Evolutionary conservation across 2,797 vertebrate species (phyloP).

Genomic region (Bradypodion pumilum): DNA sequence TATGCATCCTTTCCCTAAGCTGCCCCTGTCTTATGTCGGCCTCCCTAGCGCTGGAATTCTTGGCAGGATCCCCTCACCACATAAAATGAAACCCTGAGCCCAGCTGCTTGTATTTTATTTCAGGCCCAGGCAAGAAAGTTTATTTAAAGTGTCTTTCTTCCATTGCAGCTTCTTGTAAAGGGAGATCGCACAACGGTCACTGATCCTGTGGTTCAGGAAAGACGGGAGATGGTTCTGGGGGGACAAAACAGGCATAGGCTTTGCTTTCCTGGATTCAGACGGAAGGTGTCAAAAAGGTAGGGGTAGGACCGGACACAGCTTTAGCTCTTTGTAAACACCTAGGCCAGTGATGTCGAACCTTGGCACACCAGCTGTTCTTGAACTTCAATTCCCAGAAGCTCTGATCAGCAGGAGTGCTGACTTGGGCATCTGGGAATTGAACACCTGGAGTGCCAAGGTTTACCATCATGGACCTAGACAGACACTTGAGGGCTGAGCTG

Average conservation of each 20-base stretch:
- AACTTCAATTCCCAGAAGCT: too few relatives aligned
- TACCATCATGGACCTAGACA: too few relatives aligned
- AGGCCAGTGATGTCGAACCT: too few relatives aligned
- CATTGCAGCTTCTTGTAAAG: constrained; percentile 11
- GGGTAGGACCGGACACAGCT: constrained; percentile 55
- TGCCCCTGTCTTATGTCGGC: constrained; percentile 56
- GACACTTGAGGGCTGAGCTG: constrained; percentile 59
- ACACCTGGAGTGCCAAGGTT: too few relatives aligned
- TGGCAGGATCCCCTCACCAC: constrained; percentile 55
- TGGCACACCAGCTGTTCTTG: too few relatives aligned
- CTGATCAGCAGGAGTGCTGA: too few relatives aligned
- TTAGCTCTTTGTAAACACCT: constrained; percentile 54
- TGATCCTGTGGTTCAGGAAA: constrained; percentile 22
- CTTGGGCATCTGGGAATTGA: too few relatives aligned
- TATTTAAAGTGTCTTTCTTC: background rate
- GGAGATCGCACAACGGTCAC: background rate
- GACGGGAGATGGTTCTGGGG: constrained; percentile 24
- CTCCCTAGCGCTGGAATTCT: constrained; percentile 49
- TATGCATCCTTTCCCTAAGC: constrained; percentile 14
- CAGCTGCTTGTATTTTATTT: constrained; percentile 41
- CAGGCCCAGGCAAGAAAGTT: background rate
- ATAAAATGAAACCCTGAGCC: constrained; percentile 53
- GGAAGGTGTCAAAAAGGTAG: constrained; percentile 54
- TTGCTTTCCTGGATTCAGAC: background rate
- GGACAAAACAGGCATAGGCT: constrained; percentile 37